These are phyloP conservation scores for Apeira syringaria DNA, from an alignment of 2,888 invertebrate species.

Conservation along the genomic window DNA sequence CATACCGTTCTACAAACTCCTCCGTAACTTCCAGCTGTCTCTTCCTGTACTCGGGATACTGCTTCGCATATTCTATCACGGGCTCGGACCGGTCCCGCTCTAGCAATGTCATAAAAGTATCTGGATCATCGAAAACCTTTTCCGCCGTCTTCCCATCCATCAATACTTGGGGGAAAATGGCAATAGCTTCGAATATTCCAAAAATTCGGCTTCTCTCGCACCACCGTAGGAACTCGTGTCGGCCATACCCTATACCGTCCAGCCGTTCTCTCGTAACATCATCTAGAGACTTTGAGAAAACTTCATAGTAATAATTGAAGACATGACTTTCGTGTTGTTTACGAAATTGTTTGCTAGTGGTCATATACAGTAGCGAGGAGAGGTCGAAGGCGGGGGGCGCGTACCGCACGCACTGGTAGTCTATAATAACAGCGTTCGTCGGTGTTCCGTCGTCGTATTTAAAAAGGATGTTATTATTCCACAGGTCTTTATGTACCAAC, in stretches of 20 bases:
- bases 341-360: slow-evolving; percentile 52
- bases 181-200: slow-evolving; percentile 36
- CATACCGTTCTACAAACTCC: slow-evolving; percentile 56
- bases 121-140: slow-evolving; percentile 44
- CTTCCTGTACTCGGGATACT: slow-evolving; percentile 36
- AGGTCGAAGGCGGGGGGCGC: slow-evolving; percentile 68
- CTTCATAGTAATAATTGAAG: slow-evolving; percentile 48
- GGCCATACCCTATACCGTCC: slow-evolving; percentile 41
- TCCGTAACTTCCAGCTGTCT: slow-evolving; percentile 50
- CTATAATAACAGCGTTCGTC: slow-evolving; percentile 53
- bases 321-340: slow-evolving; percentile 46
- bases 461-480: slow-evolving; percentile 70
- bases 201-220: slow-evolving; percentile 48
- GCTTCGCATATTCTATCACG: slow-evolving; percentile 39
- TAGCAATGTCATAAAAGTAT: slow-evolving; percentile 37
- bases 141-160: slow-evolving; percentile 45
- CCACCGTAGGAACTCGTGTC: slow-evolving; percentile 38
- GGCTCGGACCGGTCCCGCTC: slow-evolving; percentile 43
- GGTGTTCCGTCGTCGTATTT: slow-evolving; percentile 51
- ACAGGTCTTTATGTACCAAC: slow-evolving; percentile 64
- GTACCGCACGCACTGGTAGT: slow-evolving; percentile 64
- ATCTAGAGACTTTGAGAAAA: slow-evolving; percentile 44
- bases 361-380: slow-evolving; percentile 53
- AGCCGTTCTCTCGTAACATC: slow-evolving; percentile 42
- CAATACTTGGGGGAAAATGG: slow-evolving; percentile 41